phyloP scores from a whole-genome alignment of 2,113 vertebrate species.

The Fulica atra region DNA sequence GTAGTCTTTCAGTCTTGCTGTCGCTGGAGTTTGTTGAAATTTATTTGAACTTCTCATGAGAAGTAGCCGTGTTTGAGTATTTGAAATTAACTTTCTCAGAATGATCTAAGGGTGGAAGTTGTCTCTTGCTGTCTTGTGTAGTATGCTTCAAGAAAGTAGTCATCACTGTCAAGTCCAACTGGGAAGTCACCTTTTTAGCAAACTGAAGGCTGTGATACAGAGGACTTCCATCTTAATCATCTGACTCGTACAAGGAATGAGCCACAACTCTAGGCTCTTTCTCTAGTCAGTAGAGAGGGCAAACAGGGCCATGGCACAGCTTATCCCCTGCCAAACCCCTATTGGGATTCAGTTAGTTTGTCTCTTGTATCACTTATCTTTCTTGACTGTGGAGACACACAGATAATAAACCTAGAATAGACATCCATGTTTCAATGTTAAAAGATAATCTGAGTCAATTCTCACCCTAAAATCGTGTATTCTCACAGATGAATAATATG shows the following conservation, averaged over 20 bases:
- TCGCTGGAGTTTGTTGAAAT: neutral
- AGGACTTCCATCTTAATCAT: neutral
- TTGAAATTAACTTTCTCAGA: neutral
- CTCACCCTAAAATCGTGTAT: neutral
- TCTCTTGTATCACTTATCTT: neutral
- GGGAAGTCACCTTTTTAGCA: neutral
- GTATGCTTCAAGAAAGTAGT: neutral
- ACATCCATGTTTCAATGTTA: neutral
- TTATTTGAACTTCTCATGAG: neutral
- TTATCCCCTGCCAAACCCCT: neutral
- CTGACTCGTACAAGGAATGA: neutral
- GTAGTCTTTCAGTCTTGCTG: neutral
- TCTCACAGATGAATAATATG: neutral
- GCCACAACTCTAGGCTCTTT: neutral
- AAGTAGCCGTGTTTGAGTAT: neutral
- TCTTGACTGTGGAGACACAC: neutral
- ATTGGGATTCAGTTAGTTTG: neutral
- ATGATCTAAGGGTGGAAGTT: neutral
- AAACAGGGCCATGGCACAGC: neutral
- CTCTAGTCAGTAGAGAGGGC: neutral
- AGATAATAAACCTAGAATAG: neutral
- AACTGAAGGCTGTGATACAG: neutral
- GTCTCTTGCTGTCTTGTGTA: neutral
- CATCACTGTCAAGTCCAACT: neutral
- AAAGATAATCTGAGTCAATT: neutral